Percentiles rank a stretch among this genome's conserved stretches.
These are phyloP conservation scores for Melanitta fusca DNA, from an alignment of 2,797 vertebrate species.

Conservation along the genomic window DNA sequence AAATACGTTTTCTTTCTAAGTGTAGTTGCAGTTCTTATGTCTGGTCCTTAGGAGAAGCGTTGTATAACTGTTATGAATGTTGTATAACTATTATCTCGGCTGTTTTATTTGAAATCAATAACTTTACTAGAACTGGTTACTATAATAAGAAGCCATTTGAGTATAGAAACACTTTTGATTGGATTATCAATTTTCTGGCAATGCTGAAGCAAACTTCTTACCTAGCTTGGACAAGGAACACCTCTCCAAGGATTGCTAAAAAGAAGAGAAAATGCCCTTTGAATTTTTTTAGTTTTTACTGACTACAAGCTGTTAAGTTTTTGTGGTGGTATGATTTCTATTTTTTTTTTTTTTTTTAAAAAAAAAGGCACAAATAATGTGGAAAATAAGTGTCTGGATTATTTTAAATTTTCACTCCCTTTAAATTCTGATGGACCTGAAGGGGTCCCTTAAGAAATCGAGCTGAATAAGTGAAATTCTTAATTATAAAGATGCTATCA, in stretches of 20 bases:
- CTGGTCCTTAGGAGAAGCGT: not conserved
- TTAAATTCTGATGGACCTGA: not conserved
- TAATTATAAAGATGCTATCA: not conserved
- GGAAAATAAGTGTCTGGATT: not conserved
- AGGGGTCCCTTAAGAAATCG: not conserved
- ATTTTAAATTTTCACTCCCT: not conserved
- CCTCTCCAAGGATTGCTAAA: not conserved
- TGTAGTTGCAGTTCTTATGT: not conserved
- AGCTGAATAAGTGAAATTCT: not conserved
- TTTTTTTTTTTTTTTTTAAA: not conserved
- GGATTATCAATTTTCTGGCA: slow-evolving; percentile 30
- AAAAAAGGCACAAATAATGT: not conserved
- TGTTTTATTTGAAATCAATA: not conserved
- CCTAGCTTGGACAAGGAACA: not conserved
- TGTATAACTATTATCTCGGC: not conserved
- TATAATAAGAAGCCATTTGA: slow-evolving; percentile 59
- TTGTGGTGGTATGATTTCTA: not conserved
- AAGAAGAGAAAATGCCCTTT: not conserved
- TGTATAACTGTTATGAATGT: too few relatives aligned
- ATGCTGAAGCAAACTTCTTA: slow-evolving; percentile 19
- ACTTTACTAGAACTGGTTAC: slow-evolving; percentile 8
- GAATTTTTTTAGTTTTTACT: not conserved
- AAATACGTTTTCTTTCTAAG: not conserved
- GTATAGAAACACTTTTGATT: slow-evolving; percentile 9
- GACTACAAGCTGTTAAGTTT: not conserved